Percentiles rank a stretch among this genome's conserved stretches.
These are phyloP conservation scores for Ennomos fuscantarius DNA, from an alignment of 2,888 invertebrate genomes.

Conservation along the genomic window DNA sequence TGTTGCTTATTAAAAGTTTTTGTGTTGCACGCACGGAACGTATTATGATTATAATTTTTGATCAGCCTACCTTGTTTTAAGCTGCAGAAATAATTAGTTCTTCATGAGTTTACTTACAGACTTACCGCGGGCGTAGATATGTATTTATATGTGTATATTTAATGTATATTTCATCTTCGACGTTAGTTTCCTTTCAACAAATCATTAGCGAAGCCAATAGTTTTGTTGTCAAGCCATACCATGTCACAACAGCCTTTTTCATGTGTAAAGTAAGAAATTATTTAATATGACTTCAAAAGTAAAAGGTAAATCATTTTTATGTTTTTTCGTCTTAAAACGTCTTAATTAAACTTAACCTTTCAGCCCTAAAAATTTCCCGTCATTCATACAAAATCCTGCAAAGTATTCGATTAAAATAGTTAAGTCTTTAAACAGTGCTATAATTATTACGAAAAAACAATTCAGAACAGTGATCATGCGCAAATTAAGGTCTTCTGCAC, in stretches of 20 bases:
- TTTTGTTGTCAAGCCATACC: too few relatives aligned
- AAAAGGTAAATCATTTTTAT: too few relatives aligned
- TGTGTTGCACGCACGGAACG: constrained; percentile 40
- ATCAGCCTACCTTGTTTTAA: constrained; percentile 22
- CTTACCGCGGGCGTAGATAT: constrained; percentile 10
- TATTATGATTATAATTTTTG: constrained; percentile 33
- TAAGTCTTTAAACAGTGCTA: constrained; percentile 6
- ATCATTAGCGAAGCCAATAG: too few relatives aligned
- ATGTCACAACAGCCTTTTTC: too few relatives aligned
- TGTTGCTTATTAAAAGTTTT: constrained; percentile 45
- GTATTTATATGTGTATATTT: constrained; percentile 3
- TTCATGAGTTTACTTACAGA: constrained; percentile 28
- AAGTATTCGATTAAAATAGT: constrained; percentile 10
- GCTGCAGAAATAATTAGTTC: constrained; percentile 31
- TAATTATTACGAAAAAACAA: constrained; percentile 26
- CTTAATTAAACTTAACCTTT: constrained; percentile 12
- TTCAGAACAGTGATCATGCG: constrained; percentile 39
- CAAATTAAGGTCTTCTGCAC: constrained; percentile 1
- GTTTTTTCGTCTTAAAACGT: background rate
- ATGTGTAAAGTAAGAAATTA: too few relatives aligned
- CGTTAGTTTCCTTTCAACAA: too few relatives aligned
- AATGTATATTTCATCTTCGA: too few relatives aligned
- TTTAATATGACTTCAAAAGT: too few relatives aligned
- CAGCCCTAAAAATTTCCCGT: constrained; percentile 13
- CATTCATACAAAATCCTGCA: constrained; percentile 6